A percentile compares a stretch with the other conserved stretches of the same genome.
These are phyloP conservation scores for Rhagium mordax DNA, from an alignment of 2,888 invertebrate genomes.

Conservation along the genomic window DNA sequence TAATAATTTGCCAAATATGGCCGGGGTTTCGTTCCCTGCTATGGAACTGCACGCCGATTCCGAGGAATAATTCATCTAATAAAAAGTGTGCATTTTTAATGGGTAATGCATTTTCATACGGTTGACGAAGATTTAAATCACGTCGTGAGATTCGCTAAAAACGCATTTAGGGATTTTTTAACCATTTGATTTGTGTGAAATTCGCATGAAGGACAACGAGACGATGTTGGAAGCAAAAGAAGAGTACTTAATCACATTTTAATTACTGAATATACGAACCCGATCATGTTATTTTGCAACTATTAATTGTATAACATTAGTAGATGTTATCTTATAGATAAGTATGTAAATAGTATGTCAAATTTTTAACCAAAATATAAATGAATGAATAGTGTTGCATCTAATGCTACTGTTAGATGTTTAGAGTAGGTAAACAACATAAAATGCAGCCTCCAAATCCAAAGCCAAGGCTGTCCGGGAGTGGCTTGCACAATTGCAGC, in stretches of 20 bases:
- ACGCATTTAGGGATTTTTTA: too few relatives aligned
- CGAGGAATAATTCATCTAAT: neutral
- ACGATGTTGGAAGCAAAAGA: too few relatives aligned
- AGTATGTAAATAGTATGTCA: slow-evolving; percentile 37
- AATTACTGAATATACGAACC: too few relatives aligned
- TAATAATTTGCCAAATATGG: slow-evolving; percentile 51
- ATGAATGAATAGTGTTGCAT: too few relatives aligned
- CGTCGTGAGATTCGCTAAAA: neutral
- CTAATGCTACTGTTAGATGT: too few relatives aligned
- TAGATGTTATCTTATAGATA: slow-evolving; percentile 36
- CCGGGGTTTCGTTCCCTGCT: slow-evolving; percentile 29
- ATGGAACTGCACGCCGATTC: neutral
- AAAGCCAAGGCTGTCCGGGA: too few relatives aligned
- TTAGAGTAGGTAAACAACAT: too few relatives aligned
- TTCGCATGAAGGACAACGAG: too few relatives aligned
- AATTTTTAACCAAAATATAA: slow-evolving; percentile 31
- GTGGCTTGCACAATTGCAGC: too few relatives aligned
- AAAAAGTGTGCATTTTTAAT: slow-evolving; percentile 13
- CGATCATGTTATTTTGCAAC: slow-evolving; percentile 31
- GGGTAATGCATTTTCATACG: neutral
- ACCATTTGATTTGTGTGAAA: too few relatives aligned
- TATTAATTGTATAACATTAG: slow-evolving; percentile 37
- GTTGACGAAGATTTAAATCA: neutral
- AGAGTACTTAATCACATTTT: too few relatives aligned
- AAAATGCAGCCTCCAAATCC: too few relatives aligned